phyloP scores from a whole-genome alignment of 2,797 vertebrate genomes.

The Brotula barbata region DNA sequence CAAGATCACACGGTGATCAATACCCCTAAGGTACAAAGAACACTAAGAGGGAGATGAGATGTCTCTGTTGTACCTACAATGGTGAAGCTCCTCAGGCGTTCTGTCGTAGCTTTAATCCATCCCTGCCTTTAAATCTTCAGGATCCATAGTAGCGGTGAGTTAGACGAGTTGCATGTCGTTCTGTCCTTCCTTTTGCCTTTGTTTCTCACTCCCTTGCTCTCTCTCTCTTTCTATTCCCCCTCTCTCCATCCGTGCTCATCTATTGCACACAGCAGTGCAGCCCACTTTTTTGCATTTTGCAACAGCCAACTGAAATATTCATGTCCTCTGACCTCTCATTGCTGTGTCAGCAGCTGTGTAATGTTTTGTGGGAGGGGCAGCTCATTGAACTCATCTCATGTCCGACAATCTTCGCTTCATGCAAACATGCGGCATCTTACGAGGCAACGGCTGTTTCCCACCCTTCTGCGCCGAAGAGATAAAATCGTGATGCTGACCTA shows the following conservation, averaged over 20 bases:
- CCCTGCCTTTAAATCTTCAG: slow-evolving; percentile 54
- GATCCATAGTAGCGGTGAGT: slow-evolving; percentile 10
- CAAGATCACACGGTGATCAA: slow-evolving; percentile 26
- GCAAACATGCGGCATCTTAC: slow-evolving; percentile 21
- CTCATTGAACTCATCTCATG: slow-evolving; percentile 29
- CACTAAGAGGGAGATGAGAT: slow-evolving; percentile 44
- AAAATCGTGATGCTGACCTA: slow-evolving; percentile 35
- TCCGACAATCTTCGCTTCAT: slow-evolving; percentile 22
- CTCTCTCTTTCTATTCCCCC: slow-evolving; percentile 26
- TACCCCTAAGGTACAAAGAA: slow-evolving; percentile 42
- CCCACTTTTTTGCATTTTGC: slow-evolving; percentile 50
- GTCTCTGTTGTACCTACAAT: slow-evolving; percentile 31
- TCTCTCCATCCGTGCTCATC: slow-evolving; percentile 13
- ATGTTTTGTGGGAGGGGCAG: slow-evolving; percentile 30
- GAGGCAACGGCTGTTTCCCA: slow-evolving; percentile 39
- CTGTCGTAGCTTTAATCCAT: slow-evolving; percentile 54
- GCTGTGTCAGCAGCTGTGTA: slow-evolving; percentile 66
- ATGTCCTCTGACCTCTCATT: slow-evolving; percentile 63
- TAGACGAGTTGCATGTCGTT: slow-evolving; percentile 27
- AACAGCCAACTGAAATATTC: slow-evolving; percentile 69
- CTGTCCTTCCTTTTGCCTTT: slow-evolving; percentile 9
- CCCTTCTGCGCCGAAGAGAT: slow-evolving; percentile 7
- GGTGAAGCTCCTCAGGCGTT: slow-evolving; percentile 44
- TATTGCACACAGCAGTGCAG: slow-evolving; percentile 11
- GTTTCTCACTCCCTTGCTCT: background rate